Evolutionary conservation across 2,797 vertebrate genomes (phyloP).

Genomic region (Lithobates sylvaticus): DNA sequence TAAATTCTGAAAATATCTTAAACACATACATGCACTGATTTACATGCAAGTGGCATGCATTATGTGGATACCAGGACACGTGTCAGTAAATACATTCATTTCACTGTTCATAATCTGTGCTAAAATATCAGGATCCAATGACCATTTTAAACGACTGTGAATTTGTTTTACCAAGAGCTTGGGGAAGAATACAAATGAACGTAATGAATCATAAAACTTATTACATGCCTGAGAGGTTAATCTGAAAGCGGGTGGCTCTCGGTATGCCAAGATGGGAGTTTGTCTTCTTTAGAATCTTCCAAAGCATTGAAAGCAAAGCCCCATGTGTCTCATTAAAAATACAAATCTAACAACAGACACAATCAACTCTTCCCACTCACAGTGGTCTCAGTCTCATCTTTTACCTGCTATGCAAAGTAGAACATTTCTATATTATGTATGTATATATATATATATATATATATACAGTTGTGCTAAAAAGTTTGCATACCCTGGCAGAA

Average conservation of each 20-base stretch:
- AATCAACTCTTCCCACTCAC: neutral
- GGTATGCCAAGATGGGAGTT: slow-evolving; percentile 30
- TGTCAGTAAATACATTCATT: slow-evolving; percentile 55
- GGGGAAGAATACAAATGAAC: slow-evolving; percentile 61
- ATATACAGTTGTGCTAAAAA: too few species aligned
- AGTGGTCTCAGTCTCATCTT: neutral
- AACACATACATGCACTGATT: neutral
- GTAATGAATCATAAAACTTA: slow-evolving; percentile 62
- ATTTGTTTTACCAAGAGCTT: slow-evolving; percentile 56
- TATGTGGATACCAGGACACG: slow-evolving; percentile 32
- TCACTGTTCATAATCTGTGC: slow-evolving; percentile 51
- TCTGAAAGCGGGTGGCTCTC: slow-evolving; percentile 51
- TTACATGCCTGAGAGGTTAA: slow-evolving; percentile 60
- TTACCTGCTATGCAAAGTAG: neutral
- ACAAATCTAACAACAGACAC: neutral
- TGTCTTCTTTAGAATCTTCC: slow-evolving; percentile 39
- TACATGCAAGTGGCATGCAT: slow-evolving; percentile 14
- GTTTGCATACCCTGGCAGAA: too few species aligned
- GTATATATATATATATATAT: too few species aligned
- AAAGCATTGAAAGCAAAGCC: slow-evolving; percentile 14
- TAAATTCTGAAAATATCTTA: slow-evolving; percentile 12
- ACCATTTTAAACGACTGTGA: slow-evolving; percentile 39
- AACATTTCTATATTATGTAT: neutral
- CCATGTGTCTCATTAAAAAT: slow-evolving; percentile 25
- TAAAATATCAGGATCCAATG: slow-evolving; percentile 55